phyloP scores from a whole-genome alignment of 2,113 vertebrate genomes.

The Triplophysa rosa region DNA sequence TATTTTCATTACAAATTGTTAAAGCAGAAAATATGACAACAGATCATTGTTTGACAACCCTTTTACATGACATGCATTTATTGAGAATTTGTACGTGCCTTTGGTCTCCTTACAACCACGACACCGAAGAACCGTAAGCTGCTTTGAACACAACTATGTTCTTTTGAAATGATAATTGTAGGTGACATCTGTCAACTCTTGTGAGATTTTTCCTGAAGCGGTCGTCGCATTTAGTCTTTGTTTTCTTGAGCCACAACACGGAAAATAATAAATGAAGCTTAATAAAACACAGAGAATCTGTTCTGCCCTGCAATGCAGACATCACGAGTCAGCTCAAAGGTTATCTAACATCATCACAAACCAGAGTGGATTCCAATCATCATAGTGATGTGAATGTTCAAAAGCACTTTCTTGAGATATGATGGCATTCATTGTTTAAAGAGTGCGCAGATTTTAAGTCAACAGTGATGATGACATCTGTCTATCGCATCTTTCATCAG shows the following conservation, averaged over 20 bases:
- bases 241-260: constrained; percentile 30
- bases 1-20: constrained; percentile 13
- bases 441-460: constrained; percentile 12
- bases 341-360: constrained; percentile 30
- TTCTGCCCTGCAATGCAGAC: constrained; percentile 13
- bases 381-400: background rate
- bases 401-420: constrained; percentile 13
- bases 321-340: constrained; percentile 30
- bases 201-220: constrained; percentile 9
- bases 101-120: background rate
- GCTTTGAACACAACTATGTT: constrained; percentile 9
- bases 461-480: background rate
- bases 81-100: background rate
- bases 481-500: background rate
- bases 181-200: constrained; percentile 54
- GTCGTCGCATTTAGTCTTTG: constrained; percentile 25
- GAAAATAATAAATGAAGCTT: background rate
- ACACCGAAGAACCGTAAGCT: background rate
- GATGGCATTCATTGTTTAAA: background rate
- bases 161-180: constrained; percentile 60
- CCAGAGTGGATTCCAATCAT: constrained; percentile 22
- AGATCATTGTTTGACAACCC: background rate
- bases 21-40: constrained; percentile 1
- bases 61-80: constrained; percentile 25
- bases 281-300: constrained; percentile 22